phyloP scores from a whole-genome alignment of 2,888 invertebrate species.

The Patella ulyssiponensis region DNA sequence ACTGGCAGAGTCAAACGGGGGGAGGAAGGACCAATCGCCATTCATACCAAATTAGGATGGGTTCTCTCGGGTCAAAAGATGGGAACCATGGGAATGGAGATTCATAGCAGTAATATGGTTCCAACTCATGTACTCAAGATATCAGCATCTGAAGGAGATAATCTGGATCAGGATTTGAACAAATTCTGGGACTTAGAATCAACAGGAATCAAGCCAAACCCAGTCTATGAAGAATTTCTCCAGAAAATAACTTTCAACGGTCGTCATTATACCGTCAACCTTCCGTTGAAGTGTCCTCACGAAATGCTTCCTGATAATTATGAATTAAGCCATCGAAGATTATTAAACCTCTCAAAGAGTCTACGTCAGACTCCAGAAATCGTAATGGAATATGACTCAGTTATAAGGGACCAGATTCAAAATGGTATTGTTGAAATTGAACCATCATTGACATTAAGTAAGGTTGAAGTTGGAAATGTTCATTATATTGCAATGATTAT shows the following conservation, averaged over 20 bases:
- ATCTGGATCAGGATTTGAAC: not conserved
- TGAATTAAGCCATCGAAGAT: not conserved
- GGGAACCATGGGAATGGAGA: not conserved
- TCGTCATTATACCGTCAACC: not conserved
- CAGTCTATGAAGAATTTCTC: not conserved
- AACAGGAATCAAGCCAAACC: not conserved
- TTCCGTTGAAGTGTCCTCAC: not conserved
- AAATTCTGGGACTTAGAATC: constrained; percentile 1
- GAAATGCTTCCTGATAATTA: not conserved
- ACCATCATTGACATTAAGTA: too few relatives aligned
- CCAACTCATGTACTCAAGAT: not conserved
- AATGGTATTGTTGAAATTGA: not conserved
- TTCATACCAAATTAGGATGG: constrained; percentile 1
- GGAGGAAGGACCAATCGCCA: not conserved
- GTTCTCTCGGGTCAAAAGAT: not conserved
- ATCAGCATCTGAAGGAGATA: not conserved
- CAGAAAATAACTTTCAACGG: too few relatives aligned
- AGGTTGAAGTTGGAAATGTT: too few relatives aligned
- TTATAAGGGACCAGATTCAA: too few relatives aligned
- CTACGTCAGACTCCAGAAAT: not conserved
- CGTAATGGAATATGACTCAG: too few relatives aligned
- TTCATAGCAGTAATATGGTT: not conserved
- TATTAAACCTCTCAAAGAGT: not conserved
- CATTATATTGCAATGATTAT: too few relatives aligned
- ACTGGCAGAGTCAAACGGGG: not conserved